A percentile compares a stretch with the other conserved stretches of the same genome.
These are phyloP conservation scores for Platorchestia sp. DNA, from an alignment of 1,140 invertebrate genomes.

Conservation along the genomic window DNA sequence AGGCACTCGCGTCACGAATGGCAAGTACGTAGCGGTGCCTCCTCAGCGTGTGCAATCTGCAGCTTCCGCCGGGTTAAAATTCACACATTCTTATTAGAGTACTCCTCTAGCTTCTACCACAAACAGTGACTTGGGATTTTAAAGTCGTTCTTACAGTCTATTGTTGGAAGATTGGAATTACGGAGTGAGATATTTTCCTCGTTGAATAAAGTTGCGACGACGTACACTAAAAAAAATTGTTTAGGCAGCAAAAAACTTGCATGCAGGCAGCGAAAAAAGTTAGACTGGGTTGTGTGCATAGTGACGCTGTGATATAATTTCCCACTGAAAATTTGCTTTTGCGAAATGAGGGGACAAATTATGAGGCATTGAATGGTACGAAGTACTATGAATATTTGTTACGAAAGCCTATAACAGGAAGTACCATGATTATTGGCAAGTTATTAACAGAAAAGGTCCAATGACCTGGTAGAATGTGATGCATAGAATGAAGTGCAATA, in stretches of 20 bases:
- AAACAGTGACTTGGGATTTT: neutral
- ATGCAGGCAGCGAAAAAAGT: too few relatives aligned
- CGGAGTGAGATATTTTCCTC: too few relatives aligned
- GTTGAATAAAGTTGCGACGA: too few relatives aligned
- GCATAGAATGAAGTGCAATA: too few relatives aligned
- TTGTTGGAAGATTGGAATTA: neutral
- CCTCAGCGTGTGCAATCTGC: neutral
- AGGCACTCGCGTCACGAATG: neutral
- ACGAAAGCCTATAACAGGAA: too few relatives aligned
- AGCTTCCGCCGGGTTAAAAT: neutral
- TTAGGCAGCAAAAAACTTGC: neutral
- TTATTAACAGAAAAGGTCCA: neutral
- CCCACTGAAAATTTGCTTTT: neutral
- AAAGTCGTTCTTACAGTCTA: neutral
- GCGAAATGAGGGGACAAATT: neutral
- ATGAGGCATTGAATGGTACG: too few relatives aligned
- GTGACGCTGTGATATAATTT: neutral
- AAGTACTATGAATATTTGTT: too few relatives aligned
- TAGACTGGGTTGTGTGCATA: too few relatives aligned
- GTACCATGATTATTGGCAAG: neutral
- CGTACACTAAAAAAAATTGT: neutral
- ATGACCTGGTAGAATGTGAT: too few relatives aligned
- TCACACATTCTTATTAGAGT: neutral
- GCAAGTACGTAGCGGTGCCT: neutral
- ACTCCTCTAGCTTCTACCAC: neutral